These are phyloP conservation scores for Isurus oxyrinchus DNA, from an alignment of 2,113 vertebrate species.

Conservation along the genomic window DNA sequence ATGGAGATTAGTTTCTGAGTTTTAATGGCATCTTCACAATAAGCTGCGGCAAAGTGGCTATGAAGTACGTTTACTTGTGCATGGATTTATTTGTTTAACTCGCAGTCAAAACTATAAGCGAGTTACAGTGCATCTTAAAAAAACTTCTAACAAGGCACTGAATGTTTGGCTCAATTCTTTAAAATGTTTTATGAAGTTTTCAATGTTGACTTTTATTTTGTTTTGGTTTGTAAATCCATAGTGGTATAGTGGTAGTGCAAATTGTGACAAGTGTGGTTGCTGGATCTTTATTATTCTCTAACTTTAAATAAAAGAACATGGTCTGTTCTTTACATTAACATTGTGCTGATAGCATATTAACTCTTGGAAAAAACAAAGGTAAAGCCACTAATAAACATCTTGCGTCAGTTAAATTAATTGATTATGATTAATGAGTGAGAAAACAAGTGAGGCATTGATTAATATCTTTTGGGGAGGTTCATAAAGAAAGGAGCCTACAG, in stretches of 20 bases:
- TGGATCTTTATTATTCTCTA: neutral
- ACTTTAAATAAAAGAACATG: neutral
- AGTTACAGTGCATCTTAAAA: neutral
- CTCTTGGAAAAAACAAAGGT: neutral
- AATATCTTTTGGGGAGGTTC: neutral
- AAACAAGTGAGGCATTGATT: slow-evolving; percentile 13
- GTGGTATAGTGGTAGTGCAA: neutral
- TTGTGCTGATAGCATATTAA: neutral
- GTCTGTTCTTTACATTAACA: neutral
- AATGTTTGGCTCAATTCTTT: neutral
- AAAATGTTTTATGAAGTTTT: neutral
- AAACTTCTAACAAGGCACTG: neutral
- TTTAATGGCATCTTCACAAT: neutral
- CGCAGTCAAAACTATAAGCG: neutral
- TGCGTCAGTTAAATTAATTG: neutral
- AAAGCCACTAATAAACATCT: neutral
- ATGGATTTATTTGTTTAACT: neutral
- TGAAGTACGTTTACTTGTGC: neutral
- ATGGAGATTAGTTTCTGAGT: neutral
- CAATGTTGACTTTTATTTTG: neutral
- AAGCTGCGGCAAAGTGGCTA: neutral
- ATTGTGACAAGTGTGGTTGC: neutral
- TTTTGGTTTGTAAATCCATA: neutral
- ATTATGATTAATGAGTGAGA: neutral
- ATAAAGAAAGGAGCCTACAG: neutral